Evolutionary conservation across 2,113 vertebrate genomes (phyloP).

Genomic region (Bombycilla garrulus): DNA sequence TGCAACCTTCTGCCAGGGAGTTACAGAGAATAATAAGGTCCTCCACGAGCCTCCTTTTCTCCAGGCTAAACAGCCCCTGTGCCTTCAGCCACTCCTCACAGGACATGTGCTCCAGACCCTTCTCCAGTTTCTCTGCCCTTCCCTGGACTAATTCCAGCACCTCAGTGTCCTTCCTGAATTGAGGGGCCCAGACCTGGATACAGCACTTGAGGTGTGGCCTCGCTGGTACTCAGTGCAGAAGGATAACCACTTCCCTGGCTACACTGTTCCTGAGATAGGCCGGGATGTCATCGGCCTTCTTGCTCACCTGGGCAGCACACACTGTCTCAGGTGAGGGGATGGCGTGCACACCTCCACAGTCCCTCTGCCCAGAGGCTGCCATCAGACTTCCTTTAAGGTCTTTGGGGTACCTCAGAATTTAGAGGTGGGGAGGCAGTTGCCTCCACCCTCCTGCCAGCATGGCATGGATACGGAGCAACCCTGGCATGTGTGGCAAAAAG

Average conservation of each 20-base stretch:
- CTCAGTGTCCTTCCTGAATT: background rate
- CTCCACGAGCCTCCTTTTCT: background rate
- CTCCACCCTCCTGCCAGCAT: fast-evolving
- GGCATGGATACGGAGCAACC: fast-evolving
- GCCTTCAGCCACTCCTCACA: background rate
- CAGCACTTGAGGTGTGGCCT: background rate
- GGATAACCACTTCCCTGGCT: background rate
- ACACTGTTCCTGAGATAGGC: background rate
- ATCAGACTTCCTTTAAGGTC: no score
- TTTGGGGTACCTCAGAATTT: background rate
- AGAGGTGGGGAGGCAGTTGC: fast-evolving
- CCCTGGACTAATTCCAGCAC: background rate
- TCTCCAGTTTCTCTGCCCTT: background rate
- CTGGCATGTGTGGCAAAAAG: background rate
- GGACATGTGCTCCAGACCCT: background rate
- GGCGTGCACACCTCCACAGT: background rate
- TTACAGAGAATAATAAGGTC: no score
- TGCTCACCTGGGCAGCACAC: background rate
- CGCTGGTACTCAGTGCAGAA: no score
- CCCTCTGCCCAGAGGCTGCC: background rate
- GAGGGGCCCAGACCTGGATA: background rate
- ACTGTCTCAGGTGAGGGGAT: no score
- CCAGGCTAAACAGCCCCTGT: background rate
- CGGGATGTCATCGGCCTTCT: background rate
- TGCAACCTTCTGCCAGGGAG: background rate